Percentiles rank a stretch among this genome's conserved stretches.
phyloP scores from a whole-genome alignment of 2,888 invertebrate species.

The Epistrophe grossulariae region DNA sequence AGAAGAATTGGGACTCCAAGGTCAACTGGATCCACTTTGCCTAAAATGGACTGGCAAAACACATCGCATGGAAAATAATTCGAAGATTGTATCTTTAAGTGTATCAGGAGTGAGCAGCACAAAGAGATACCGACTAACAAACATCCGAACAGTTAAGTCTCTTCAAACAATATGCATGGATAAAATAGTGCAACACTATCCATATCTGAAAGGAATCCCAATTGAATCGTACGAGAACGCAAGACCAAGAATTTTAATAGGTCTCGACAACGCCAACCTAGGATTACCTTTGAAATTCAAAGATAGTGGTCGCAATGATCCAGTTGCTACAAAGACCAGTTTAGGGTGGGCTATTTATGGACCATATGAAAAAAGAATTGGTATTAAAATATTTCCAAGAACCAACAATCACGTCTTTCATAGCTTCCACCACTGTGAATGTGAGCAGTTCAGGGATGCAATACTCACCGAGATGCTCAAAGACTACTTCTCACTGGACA shows the following conservation, averaged over 20 bases:
- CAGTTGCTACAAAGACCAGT: background rate
- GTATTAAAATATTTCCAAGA: background rate
- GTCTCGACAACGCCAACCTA: slow-evolving; percentile 8
- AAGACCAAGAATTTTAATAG: slow-evolving; percentile 10
- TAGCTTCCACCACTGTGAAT: slow-evolving; percentile 4
- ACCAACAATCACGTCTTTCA: background rate
- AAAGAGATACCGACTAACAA: background rate
- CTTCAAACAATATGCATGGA: slow-evolving; percentile 7
- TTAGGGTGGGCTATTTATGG: background rate
- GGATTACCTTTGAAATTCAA: slow-evolving; percentile 13
- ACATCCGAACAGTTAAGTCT: background rate
- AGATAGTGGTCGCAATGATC: background rate
- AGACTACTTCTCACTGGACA: slow-evolving; percentile 17
- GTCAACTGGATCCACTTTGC: background rate
- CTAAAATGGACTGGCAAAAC: slow-evolving; percentile 29
- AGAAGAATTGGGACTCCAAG: background rate
- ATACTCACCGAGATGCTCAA: slow-evolving; percentile 21
- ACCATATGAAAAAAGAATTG: background rate
- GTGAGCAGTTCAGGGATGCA: background rate
- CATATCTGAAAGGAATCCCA: slow-evolving; percentile 5
- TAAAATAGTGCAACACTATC: background rate
- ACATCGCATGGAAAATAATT: too few species aligned
- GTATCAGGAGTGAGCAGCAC: background rate
- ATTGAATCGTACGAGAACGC: background rate
- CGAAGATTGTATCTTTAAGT: slow-evolving; percentile 17